A percentile compares a stretch with the other conserved stretches of the same genome.
phyloP scores from a whole-genome alignment of 2,113 vertebrate species.

The Serilophus lunatus region DNA sequence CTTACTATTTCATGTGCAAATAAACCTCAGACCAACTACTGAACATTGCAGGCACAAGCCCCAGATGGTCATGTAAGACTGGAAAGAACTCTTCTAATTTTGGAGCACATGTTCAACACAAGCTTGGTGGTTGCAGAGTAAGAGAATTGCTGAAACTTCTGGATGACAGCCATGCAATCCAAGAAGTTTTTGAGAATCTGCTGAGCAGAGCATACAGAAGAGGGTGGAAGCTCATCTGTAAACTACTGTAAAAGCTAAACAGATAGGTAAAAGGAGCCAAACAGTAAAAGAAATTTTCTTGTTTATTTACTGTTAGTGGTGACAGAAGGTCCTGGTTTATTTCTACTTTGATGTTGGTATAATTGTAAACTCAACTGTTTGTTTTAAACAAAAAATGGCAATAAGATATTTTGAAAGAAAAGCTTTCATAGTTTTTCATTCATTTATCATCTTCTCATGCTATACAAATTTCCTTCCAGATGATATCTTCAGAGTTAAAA shows the following conservation, averaged over 20 bases:
- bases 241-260: neutral
- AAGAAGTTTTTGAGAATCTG: neutral
- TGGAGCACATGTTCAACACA: neutral
- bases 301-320: no score
- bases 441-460: neutral
- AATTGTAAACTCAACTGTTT: neutral
- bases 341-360: neutral
- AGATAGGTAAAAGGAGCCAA: neutral
- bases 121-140: neutral
- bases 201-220: neutral
- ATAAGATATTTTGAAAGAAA: neutral
- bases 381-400: neutral
- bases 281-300: no score
- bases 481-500: neutral
- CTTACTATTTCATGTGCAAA: neutral
- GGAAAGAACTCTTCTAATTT: neutral
- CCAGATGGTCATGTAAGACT: fast-evolving
- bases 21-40: neutral
- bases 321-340: neutral
- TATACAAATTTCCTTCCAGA: neutral
- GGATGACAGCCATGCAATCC: fast-evolving
- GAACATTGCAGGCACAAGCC: neutral
- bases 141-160: neutral
- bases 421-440: neutral
- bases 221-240: neutral